A percentile compares a stretch with the other conserved stretches of the same genome.
These are phyloP conservation scores for Rhinichthys osculus DNA, from an alignment of 2,797 vertebrate species.

Conservation along the genomic window DNA sequence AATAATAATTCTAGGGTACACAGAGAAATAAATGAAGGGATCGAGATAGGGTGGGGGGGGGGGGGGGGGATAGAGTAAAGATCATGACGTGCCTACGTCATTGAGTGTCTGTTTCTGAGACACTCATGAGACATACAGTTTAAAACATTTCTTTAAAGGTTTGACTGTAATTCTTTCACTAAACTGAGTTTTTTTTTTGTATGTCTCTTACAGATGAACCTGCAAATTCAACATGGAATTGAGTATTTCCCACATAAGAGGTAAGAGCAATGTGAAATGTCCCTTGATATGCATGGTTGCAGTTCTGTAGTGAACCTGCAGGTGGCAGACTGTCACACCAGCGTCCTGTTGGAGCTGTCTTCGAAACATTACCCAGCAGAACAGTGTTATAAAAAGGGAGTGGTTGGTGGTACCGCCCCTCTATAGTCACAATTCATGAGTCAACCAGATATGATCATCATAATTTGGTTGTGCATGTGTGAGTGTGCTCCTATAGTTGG, in stretches of 20 bases:
- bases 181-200: background rate
- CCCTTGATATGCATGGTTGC: conserved; percentile 37
- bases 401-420: conserved; percentile 49
- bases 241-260: conserved; percentile 5
- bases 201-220: conserved; percentile 18
- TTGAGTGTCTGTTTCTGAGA: conserved; percentile 66
- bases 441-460: conserved; percentile 52
- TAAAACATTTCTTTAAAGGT: conserved; percentile 10
- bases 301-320: conserved; percentile 73
- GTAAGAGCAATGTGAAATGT: conserved; percentile 20
- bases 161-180: background rate
- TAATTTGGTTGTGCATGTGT: conserved; percentile 22
- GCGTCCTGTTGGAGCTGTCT: conserved; percentile 52
- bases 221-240: conserved; percentile 9
- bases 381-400: conserved; percentile 54
- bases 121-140: conserved; percentile 42
- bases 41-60: conserved; percentile 37
- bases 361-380: conserved; percentile 65
- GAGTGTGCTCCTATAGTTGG: conserved; percentile 26
- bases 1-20: conserved; percentile 48
- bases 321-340: conserved; percentile 71
- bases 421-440: conserved; percentile 49
- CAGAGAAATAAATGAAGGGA: conserved; percentile 55
- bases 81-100: conserved; percentile 57
- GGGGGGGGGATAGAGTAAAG: conserved; percentile 49